These are phyloP conservation scores for Aratinga solstitialis DNA, from an alignment of 2,797 vertebrate genomes.

Conservation along the genomic window DNA sequence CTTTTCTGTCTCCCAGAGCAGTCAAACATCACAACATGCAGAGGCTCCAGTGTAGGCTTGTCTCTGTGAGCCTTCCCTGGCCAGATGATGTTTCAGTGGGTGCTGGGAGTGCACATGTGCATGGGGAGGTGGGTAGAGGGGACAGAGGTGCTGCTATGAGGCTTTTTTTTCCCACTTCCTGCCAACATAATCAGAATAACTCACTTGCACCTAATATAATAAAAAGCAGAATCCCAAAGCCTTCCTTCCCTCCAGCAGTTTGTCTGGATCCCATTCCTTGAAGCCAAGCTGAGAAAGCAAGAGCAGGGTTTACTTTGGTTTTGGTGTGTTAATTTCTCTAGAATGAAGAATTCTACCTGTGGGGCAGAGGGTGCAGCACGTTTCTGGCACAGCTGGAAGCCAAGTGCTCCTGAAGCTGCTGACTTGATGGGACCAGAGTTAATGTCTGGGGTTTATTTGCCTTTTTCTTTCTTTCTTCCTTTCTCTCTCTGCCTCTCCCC, in stretches of 20 bases:
- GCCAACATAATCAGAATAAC: conserved; percentile 68
- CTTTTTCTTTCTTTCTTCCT: neutral
- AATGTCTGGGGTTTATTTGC: neutral
- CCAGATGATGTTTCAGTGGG: neutral
- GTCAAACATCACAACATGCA: neutral
- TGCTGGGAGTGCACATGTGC: neutral
- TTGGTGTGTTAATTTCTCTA: neutral
- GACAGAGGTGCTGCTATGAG: conserved; percentile 14
- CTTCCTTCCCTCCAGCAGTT: conserved; percentile 32
- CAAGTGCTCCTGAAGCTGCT: neutral
- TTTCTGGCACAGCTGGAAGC: neutral
- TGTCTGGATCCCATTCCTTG: conserved; percentile 55
- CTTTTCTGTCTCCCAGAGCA: neutral
- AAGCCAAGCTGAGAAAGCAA: neutral
- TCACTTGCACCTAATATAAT: conserved; percentile 66
- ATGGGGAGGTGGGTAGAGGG: neutral
- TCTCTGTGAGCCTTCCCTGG: neutral
- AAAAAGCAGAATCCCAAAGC: conserved; percentile 55
- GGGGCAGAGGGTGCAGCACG: neutral
- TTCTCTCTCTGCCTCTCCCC: fast-evolving
- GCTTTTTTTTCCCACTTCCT: neutral
- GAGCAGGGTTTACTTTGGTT: neutral
- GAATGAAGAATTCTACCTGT: neutral
- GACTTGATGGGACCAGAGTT: neutral
- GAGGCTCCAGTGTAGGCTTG: neutral